Evolutionary conservation across 2,797 vertebrate species (phyloP).

Genomic region (Periparus ater): DNA sequence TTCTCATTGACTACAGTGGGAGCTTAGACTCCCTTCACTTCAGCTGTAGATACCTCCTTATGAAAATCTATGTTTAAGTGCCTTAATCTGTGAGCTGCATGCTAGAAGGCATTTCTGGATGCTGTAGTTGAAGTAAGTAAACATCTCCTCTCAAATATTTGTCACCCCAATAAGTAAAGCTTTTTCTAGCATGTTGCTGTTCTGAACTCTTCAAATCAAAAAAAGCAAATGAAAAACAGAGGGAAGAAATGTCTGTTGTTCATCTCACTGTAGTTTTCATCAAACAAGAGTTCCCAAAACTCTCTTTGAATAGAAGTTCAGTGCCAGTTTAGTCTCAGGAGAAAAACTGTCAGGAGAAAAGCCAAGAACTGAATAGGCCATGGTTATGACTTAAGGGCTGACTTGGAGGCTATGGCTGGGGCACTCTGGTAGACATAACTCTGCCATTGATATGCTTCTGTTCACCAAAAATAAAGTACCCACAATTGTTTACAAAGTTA

Average conservation of each 20-base stretch:
- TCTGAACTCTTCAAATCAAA: background rate
- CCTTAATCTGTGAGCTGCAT: background rate
- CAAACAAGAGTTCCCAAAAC: background rate
- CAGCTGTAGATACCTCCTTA: background rate
- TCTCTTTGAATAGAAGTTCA: background rate
- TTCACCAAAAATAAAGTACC: background rate
- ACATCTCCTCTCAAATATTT: background rate
- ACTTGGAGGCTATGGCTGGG: background rate
- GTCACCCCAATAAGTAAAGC: background rate
- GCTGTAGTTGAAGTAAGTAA: background rate
- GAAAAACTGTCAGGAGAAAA: background rate
- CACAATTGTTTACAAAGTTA: background rate
- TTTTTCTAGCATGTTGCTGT: background rate
- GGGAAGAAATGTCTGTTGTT: fast-evolving
- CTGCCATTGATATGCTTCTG: background rate
- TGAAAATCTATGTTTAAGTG: background rate
- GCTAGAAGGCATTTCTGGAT: background rate
- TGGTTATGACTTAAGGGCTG: background rate
- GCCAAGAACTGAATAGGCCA: background rate
- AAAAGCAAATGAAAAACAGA: too few relatives aligned
- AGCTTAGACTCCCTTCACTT: background rate
- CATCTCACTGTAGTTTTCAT: background rate
- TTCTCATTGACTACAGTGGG: background rate
- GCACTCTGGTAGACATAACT: background rate
- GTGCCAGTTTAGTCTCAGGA: background rate